Evolutionary conservation across 2,113 vertebrate genomes (phyloP).

Genomic region (Scomber scombrus): DNA sequence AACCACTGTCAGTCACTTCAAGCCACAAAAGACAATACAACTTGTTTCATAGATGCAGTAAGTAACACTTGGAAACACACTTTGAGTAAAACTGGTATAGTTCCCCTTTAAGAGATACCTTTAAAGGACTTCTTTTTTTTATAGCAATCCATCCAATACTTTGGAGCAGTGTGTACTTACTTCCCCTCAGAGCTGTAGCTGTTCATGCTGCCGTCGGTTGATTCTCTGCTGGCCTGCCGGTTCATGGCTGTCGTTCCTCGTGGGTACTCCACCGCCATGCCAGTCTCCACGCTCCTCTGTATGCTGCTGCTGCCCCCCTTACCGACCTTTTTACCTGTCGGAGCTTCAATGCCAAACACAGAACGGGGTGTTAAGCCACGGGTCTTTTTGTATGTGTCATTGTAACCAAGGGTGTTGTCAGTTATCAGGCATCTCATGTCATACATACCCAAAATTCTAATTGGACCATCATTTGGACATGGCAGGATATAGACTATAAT

Average conservation of each 20-base stretch:
- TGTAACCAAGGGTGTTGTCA: neutral
- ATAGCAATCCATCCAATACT: no score
- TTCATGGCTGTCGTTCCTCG: conserved; percentile 91
- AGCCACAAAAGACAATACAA: no score
- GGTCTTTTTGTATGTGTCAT: neutral
- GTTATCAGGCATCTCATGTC: conserved; percentile 53
- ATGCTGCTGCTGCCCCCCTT: conserved; percentile 89
- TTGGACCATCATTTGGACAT: neutral
- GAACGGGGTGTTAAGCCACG: neutral
- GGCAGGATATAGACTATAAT: neutral
- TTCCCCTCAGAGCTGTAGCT: conserved; percentile 99
- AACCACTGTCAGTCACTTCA: no score
- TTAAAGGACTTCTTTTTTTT: no score
- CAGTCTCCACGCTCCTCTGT: conserved; percentile 97
- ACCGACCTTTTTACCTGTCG: conserved; percentile 89
- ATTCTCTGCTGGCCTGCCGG: conserved; percentile 95
- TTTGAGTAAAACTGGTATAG: no score
- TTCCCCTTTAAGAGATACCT: no score
- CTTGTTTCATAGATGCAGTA: no score
- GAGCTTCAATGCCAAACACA: conserved; percentile 83
- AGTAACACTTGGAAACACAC: no score
- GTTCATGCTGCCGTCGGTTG: conserved; percentile 98
- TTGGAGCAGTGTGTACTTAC: conserved; percentile 87
- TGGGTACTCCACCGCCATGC: conserved; percentile 96
- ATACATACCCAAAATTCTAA: neutral